Evolutionary conservation across 2,888 invertebrate genomes (phyloP).

Genomic region (Amphipyra tragopoginis): DNA sequence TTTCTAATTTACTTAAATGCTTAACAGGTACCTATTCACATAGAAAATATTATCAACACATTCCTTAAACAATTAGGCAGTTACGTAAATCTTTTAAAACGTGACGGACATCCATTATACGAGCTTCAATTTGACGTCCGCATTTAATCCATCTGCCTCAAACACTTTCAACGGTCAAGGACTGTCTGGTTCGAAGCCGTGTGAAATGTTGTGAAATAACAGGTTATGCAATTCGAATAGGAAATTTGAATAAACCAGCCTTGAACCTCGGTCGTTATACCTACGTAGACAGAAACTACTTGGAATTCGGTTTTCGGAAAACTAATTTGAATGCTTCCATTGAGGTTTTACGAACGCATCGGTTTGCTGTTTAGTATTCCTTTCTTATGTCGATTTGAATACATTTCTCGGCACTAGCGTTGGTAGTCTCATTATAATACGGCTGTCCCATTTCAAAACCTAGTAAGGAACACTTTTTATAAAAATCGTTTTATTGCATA

Average conservation of each 20-base stretch:
- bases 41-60: not conserved
- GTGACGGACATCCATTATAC: slow-evolving; percentile 19
- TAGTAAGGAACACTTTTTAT: no score
- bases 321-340: slow-evolving; percentile 68
- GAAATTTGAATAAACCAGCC: slow-evolving; percentile 61
- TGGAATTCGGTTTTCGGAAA: slow-evolving; percentile 60
- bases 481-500: no score
- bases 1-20: no score
- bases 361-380: slow-evolving; percentile 55
- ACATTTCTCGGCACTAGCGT: slow-evolving; percentile 30
- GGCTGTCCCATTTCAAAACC: no score
- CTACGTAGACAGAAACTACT: slow-evolving; percentile 43
- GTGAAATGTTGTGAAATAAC: slow-evolving; percentile 65
- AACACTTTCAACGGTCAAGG: slow-evolving; percentile 57
- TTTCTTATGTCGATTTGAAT: slow-evolving; percentile 45
- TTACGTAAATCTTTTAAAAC: slow-evolving; percentile 14
- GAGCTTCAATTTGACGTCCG: slow-evolving; percentile 27
- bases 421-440: no score
- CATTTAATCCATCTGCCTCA: slow-evolving; percentile 36
- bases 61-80: slow-evolving; percentile 18
- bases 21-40: no score
- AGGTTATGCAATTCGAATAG: slow-evolving; percentile 64
- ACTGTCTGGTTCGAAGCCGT: slow-evolving; percentile 50
- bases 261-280: slow-evolving; percentile 59
- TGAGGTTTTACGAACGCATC: slow-evolving; percentile 57